Evolutionary conservation across 2,888 invertebrate species (phyloP).

Genomic region (Desoria tigrina): DNA sequence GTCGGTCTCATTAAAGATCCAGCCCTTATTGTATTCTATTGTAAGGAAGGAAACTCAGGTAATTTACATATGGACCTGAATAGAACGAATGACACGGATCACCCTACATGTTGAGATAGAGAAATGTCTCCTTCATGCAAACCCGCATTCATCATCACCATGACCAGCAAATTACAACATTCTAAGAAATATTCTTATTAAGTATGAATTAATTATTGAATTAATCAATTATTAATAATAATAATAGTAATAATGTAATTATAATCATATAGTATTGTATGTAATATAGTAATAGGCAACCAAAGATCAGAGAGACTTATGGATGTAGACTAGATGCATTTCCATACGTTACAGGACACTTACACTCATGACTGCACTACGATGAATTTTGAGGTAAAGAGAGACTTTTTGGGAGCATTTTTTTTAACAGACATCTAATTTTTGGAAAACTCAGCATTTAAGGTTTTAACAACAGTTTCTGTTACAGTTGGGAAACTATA

Average conservation of each 20-base stretch:
- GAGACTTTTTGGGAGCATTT: background rate
- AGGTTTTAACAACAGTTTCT: slow-evolving; percentile 34
- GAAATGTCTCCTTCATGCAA: too few relatives aligned
- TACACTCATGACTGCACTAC: background rate
- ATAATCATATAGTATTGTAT: slow-evolving; percentile 13
- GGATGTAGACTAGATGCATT: background rate
- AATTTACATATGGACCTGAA: too few relatives aligned
- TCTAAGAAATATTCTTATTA: too few relatives aligned
- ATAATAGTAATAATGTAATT: too few relatives aligned
- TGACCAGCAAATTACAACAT: slow-evolving; percentile 8
- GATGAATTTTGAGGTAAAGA: background rate
- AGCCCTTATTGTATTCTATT: too few relatives aligned
- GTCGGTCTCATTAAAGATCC: too few relatives aligned
- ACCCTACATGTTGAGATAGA: too few relatives aligned
- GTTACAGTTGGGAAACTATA: background rate
- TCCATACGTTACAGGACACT: background rate
- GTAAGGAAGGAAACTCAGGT: too few relatives aligned
- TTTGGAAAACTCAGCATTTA: slow-evolving; percentile 51
- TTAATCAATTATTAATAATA: too few relatives aligned
- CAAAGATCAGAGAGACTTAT: background rate
- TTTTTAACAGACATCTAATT: background rate
- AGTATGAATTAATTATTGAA: too few relatives aligned
- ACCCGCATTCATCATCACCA: slow-evolving; percentile 1
- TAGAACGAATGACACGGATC: too few relatives aligned
- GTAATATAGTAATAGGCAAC: slow-evolving; percentile 12